Base-by-base conservation (phyloP, 2,888 invertebrate genomes). In the Papilio protenor region DNA sequence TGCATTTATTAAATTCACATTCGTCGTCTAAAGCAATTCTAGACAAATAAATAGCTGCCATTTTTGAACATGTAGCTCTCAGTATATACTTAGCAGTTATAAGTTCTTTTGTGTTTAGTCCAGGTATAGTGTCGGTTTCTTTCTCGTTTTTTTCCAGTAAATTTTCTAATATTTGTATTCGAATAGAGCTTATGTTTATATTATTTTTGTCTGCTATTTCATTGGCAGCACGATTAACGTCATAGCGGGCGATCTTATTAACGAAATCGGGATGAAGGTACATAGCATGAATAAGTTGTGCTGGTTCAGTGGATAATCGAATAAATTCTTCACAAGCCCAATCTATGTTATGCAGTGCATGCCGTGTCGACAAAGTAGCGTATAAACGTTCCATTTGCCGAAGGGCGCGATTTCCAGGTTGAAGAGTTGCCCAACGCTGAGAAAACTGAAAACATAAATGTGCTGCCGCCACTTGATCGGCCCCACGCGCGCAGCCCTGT, bases 181-280 rank as follows among this genome's bases (percentile, higher is more conserved):
- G 88, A 73, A 95, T 92, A 2, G 92, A 90, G 83, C 93, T 93
- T 64, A 94, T 91, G 79, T 95, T 94, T 23, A 95, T 90, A 45
- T 90, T 89, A 83, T 95, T 95, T 87, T 92, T 95, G 81, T 94
- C 94, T 18, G 95, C 95, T 75, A 95, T 95, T 89, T 95, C 95
- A 84, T 93, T 94, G 27, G 93, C 92, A 73, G 94, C 91, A 77
- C 91, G 88, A 81, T 95, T 95, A 8, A 95, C 88, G 84, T 94
- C 92, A 82, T 92, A 87, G 0, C 92, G 90, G 47, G 88, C 85
- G 82, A 94, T 92, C 87, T 94, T 94, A 57, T 90, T 87, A 10
- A 92, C 88, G 80, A 94, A 93, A 81, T 90, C 87, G 21, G 92
- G 90, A 85, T 95, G 95, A 74, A 93, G 87, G 82, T 95, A 95